Percentiles rank a stretch among this genome's conserved stretches.
Conservation (phyloP, 2,888 invertebrate genomes). For the Trichogramma dendrolimi region DNA sequence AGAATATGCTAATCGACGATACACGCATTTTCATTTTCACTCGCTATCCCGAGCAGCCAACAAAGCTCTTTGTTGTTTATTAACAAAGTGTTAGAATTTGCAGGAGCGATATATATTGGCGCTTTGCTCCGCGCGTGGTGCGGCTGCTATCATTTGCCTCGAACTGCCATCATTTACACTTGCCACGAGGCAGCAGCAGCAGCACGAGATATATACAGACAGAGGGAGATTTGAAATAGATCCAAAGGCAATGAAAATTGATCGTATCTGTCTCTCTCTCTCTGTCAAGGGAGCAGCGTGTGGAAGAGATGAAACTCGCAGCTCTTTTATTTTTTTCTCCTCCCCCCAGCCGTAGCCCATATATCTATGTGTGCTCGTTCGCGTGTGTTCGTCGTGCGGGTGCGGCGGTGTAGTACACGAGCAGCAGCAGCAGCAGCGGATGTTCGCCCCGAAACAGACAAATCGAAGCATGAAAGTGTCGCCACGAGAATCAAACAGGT, state of each 20-base stretch:
- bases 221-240: constrained; percentile 39
- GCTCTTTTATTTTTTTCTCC: too few relatives aligned
- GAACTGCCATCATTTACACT: too few relatives aligned
- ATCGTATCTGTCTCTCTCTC: constrained; percentile 17
- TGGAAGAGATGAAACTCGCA: too few relatives aligned
- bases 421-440: constrained; percentile 17
- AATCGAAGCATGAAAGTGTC: constrained; percentile 25
- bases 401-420: background rate
- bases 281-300: background rate
- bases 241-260: constrained; percentile 33
- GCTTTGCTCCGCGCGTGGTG: too few relatives aligned
- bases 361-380: background rate
- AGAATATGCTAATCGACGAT: constrained; percentile 15
- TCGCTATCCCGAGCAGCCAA: too few relatives aligned
- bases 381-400: background rate
- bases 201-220: too few relatives aligned
- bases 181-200: too few relatives aligned
- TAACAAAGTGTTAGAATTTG: too few relatives aligned
- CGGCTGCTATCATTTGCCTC: too few relatives aligned
- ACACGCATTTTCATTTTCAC: background rate
- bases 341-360: too few relatives aligned
- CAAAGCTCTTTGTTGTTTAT: too few relatives aligned
- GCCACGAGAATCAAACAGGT: constrained; percentile 42
- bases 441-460: constrained; percentile 37
- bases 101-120: too few relatives aligned